These are phyloP conservation scores for Nematopogon swammerdamellus DNA, from an alignment of 2,888 invertebrate species.

Conservation along the genomic window DNA sequence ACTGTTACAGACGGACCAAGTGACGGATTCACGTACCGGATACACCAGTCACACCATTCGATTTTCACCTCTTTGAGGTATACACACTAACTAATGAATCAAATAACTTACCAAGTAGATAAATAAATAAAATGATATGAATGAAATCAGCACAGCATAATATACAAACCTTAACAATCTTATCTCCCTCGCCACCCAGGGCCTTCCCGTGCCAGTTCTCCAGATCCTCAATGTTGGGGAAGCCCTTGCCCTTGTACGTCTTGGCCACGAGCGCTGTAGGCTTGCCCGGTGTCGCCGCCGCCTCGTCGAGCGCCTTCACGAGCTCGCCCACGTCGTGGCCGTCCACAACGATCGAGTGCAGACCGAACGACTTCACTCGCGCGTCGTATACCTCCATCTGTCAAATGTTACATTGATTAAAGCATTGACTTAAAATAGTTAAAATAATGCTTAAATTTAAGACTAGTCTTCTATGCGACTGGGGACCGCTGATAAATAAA, in stretches of 20 bases:
- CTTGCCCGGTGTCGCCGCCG: constrained; percentile 67
- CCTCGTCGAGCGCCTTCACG: constrained; percentile 84
- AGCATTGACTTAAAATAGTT: neutral
- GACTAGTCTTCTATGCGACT: no score
- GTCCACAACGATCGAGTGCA: constrained; percentile 89
- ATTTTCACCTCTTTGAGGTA: no score
- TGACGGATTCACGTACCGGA: no score
- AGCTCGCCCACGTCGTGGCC: constrained; percentile 94
- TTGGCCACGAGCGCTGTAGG: constrained; percentile 95
- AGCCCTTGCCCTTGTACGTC: constrained; percentile 92
- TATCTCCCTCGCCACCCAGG: constrained; percentile 76
- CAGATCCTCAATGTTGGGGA: constrained; percentile 85
- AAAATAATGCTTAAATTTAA: no score
- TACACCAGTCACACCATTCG: no score
- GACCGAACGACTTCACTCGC: constrained; percentile 86
- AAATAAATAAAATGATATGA: no score
- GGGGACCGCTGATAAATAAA: no score
- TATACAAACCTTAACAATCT: constrained; percentile 61
- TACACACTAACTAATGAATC: no score
- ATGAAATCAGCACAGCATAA: no score
- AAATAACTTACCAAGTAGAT: no score
- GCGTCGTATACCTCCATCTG: constrained; percentile 77
- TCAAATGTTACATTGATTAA: no score
- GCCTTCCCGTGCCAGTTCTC: constrained; percentile 99
- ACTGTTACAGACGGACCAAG: no score